Evolutionary conservation across 2,888 invertebrate genomes (phyloP), one percentile per base, ranked within the genome.

Genomic region (Ramazzottius varieornatus): DNA sequence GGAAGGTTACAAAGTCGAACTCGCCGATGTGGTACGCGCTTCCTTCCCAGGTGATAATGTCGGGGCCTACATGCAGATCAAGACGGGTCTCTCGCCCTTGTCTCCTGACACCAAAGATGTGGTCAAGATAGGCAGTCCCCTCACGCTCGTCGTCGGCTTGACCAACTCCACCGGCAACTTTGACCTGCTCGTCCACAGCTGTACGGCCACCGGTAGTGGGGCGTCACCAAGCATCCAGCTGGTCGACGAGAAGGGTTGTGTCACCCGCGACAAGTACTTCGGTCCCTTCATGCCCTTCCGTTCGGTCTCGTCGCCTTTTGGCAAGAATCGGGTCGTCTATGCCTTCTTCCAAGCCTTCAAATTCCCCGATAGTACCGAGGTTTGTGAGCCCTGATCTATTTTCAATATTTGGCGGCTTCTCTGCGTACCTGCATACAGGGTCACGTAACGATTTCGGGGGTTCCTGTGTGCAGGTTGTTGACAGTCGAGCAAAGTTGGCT

Each of bases 61-160:
- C 1, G 90, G 90, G 29, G 91, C 91, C 77, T 92, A 91, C 91
- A 91, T 92, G 91, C 91, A 91, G 74, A 91, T 92, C 70, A 91
- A 91, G 80, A 73, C 72, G 63, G 72, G 71, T n/a, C 0, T 46
- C 34, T 70, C 72, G 32, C 91, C 91, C 0, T 91, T 91, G 91
- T 90, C 91, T 13, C 88, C 89, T 0, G 91, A 91, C 77, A 91
- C 91, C 0, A 88, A 89, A 0, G 91, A 91, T 0, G 79, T 92
- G 65, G 91, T 91, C 0, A 91, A 91, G 78, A 91, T 91, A 66
- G 91, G 91, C 0, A 91, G 91, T 75, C 91, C 91, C 0, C 90
- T 92, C 90, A 92, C 91, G 20, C 90, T 91, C 90, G 91, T 91
- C 1, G 77, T 91, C 67, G 91, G 91, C 46, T 91, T 91, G 71